Evolutionary conservation across 64 coral and sea anemone genomes (phyloP), one percentile per base, ranked within the genome.

Genomic region (Pocillopora damicornis): DNA sequence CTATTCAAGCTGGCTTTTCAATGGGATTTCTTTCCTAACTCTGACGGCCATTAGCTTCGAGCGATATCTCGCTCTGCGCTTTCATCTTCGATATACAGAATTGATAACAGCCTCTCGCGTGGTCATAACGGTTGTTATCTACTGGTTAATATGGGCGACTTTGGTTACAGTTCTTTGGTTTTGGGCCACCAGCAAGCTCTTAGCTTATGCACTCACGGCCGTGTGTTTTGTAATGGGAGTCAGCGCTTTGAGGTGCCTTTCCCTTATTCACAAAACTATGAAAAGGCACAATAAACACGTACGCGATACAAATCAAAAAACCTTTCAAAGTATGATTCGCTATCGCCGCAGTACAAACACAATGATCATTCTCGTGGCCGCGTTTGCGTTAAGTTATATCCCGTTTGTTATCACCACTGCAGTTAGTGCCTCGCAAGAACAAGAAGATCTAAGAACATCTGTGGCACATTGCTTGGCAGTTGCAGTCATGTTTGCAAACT

Each of bases 21-120:
- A 91, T 73, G 94, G 94, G 0, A 77, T 89, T 79, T 95, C 94
- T 6, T 95, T 95, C 72, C 83, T 95, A 81, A 95, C 94, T 13
- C 79, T 95, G 13, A 89, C 90, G 62, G 81, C 94, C 14, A 82
- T 95, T n/a, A 95, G 90, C 15, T 89, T 82, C 17, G 94, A 95
- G 80, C 88, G 94, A 66, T 95, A 89, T 64, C 75, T 95, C 56
- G 90, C 90, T 15, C 71, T 95, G 9, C 87, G 63, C 17, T 73
- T 95, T 13, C 94, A 95, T 56, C 87, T 92, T 35, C 82, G 94
- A 65, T 95, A 95, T 73, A 89, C 73, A 5, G 87, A 92, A 37
- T 36, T 95, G 1, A 63, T 95, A 20, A 95, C 94, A 12, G 69
- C 87, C 3, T 35, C 30, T 11, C 65, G 94, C 7, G 87, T 95